A percentile compares a stretch with the other conserved stretches of the same genome.
phyloP scores from a whole-genome alignment of 1,140 invertebrate species.

The Pseudomyrmex dendroicus region DNA sequence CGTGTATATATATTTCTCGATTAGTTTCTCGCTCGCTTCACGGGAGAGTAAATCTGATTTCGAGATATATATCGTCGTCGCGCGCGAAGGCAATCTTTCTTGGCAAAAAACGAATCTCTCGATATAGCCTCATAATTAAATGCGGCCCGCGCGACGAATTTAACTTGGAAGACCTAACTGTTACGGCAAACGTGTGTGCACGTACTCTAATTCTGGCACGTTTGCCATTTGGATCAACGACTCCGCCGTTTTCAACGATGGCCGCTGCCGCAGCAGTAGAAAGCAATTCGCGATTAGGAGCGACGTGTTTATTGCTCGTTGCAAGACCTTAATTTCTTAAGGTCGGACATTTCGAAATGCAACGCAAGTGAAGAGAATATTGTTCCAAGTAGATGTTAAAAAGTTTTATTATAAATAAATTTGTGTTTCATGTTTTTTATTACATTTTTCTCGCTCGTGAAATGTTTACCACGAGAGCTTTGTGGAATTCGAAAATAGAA shows the following conservation, averaged over 20 bases:
- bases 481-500: constrained; percentile 6
- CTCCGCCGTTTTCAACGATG: constrained; percentile 19
- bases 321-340: not conserved
- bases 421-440: not conserved
- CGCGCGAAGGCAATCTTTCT: not conserved
- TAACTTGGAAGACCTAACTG: constrained; percentile 51
- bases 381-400: not conserved
- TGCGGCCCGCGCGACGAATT: constrained; percentile 40
- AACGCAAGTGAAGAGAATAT: not conserved
- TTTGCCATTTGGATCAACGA: constrained; percentile 58
- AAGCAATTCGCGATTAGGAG: constrained; percentile 13
- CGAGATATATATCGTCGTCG: not conserved
- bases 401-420: too few species aligned
- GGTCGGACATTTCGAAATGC: not conserved
- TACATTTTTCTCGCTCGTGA: not conserved
- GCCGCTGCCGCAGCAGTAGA: not conserved
- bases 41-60: not conserved
- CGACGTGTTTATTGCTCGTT: constrained; percentile 15
- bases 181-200: constrained; percentile 37
- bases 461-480: not conserved
- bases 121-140: constrained; percentile 50
- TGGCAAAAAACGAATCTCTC: constrained; percentile 20
- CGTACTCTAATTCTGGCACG: constrained; percentile 43
- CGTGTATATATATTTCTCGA: not conserved
- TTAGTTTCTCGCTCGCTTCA: not conserved